Evolutionary conservation across 30 jellyfish, hydroid and myxozoan species (phyloP).

Genomic region (Aurelia aurita): DNA sequence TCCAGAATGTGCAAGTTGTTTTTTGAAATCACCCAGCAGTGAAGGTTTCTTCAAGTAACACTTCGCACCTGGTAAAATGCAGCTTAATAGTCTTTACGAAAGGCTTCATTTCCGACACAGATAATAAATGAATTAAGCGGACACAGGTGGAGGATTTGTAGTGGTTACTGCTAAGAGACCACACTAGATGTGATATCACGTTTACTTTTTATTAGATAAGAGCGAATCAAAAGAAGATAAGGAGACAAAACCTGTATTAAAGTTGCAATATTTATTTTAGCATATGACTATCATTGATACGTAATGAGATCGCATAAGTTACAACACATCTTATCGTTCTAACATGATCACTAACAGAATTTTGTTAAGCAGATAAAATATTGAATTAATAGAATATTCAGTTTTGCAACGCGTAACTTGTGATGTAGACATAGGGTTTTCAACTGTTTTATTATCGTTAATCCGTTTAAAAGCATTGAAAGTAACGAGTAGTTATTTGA

Average conservation of each 20-base stretch:
- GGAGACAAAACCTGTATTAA: constrained; percentile 39
- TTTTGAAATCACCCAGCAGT: too few relatives aligned
- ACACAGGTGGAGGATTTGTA: too few relatives aligned
- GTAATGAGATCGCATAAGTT: constrained; percentile 35
- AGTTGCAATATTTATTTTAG: constrained; percentile 18
- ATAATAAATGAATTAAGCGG: too few relatives aligned
- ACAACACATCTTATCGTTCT: constrained; percentile 41
- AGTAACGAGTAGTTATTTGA: too few relatives aligned
- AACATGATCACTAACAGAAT: constrained; percentile 43
- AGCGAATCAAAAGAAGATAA: constrained; percentile 21
- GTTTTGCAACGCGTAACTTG: constrained; percentile 29
- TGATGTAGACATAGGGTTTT: constrained; percentile 49
- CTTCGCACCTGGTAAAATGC: too few relatives aligned
- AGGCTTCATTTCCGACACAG: too few relatives aligned
- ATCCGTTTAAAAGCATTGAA: constrained; percentile 27
- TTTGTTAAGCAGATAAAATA: constrained; percentile 52
- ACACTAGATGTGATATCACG: constrained; percentile 39
- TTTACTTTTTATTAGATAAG: neutral
- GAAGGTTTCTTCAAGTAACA: too few relatives aligned
- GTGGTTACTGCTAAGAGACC: constrained; percentile 37
- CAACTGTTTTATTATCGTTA: constrained; percentile 13
- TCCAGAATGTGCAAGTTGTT: too few relatives aligned
- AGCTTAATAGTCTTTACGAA: too few relatives aligned
- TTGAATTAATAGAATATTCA: constrained; percentile 42
- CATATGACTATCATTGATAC: constrained; percentile 17